phyloP scores from a whole-genome alignment of 2,888 invertebrate species.

The Arrhopalites spinosus region DNA sequence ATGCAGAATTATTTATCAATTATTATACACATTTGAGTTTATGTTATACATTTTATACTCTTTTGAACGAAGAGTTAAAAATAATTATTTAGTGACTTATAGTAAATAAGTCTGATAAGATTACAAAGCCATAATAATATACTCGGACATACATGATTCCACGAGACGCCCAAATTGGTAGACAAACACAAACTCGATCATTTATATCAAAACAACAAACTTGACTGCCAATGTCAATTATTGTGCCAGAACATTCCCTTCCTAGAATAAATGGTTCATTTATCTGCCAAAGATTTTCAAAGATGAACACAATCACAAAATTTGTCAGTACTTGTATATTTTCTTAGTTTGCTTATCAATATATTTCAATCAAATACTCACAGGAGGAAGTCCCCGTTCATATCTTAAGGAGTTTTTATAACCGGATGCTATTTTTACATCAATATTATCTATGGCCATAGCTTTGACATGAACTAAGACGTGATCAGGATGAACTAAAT shows the following conservation, averaged over 20 bases:
- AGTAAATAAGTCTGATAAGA: too few relatives aligned
- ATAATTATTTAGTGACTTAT: too few relatives aligned
- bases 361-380: constrained; percentile 31
- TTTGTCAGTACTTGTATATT: neutral
- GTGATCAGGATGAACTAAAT: constrained; percentile 63
- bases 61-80: too few relatives aligned
- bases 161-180: constrained; percentile 64
- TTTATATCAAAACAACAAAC: constrained; percentile 67
- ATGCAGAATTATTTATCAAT: too few relatives aligned
- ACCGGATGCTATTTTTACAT: constrained; percentile 67
- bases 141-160: constrained; percentile 42
- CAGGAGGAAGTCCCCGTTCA: constrained; percentile 57
- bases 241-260: constrained; percentile 68
- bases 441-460: constrained; percentile 66
- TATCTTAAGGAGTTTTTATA: constrained; percentile 63
- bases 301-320: neutral
- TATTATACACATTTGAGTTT: too few relatives aligned
- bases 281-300: constrained; percentile 33
- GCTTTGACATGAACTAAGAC: constrained; percentile 68
- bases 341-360: neutral
- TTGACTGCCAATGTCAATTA: constrained; percentile 66
- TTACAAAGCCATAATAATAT: too few relatives aligned
- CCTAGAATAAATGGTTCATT: constrained; percentile 65
- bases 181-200: constrained; percentile 67
- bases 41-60: too few relatives aligned